Base-by-base conservation (phyloP, 2,113 vertebrate genomes). In the Zootoca vivipara region DNA sequence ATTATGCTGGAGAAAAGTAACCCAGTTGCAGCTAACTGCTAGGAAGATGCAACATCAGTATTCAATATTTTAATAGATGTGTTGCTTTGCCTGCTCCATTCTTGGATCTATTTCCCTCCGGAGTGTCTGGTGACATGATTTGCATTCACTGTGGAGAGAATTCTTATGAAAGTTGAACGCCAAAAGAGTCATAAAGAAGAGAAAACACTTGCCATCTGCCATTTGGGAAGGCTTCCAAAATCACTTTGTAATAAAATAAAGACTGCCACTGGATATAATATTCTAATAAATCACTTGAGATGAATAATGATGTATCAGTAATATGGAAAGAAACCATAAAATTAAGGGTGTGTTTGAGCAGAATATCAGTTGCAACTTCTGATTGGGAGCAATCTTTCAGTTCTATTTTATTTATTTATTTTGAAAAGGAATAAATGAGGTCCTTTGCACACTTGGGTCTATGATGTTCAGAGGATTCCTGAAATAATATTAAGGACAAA, bases 161-260 rank as follows among this genome's bases (percentile, higher is more conserved):
- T 82, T 70, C 26, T 40, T 78, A 58, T 72, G 83, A 92, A 89
- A 79, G 65, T 13, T 74, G 78, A 90, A 88, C 35, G 84, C 72
- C 67, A 89, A 88, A 75, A 91, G 73, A 12, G 82, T 85, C 89
- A 92, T 91, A 87, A 92, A 52, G 3, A 91, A 69, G 16, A 65
- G 81, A 91, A 93, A 94, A 70, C 79, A 85, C 85, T 87, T 26
- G 70, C 87, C 91, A 92, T 89, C 91, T 92, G 89, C 78, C 89
- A 82, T 90, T 74, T 52, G 84, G 84, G 89, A 93, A 67, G 3
- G 58, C 26, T 87, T 91, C 89, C 90, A 94, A 90, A 80, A 94
- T 7, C 82, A 26, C 7, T 35, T 84, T 67, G 73, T 70, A 90
- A 86, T 58, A 0, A 13, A 79, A 26, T 42, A 83, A 64, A 52